phyloP scores from a whole-genome alignment of 2,888 invertebrate species.

The Dascillus cervinus region DNA sequence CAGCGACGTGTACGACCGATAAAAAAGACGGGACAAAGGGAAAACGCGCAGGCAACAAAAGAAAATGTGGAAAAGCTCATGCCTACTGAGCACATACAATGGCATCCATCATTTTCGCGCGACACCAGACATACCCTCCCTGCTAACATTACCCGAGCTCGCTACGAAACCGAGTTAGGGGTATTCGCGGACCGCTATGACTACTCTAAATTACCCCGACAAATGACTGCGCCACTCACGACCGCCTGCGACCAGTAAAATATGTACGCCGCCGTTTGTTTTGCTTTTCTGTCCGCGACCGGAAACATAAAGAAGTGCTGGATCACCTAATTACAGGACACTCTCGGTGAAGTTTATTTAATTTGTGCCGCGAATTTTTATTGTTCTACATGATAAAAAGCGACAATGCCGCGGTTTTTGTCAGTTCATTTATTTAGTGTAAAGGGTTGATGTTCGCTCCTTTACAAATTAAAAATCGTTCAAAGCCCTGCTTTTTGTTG shows the following conservation, averaged over 20 bases:
- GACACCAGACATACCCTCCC: conserved; percentile 7
- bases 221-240: conserved; percentile 19
- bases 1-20: no score
- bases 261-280: conserved; percentile 17
- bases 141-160: conserved; percentile 11
- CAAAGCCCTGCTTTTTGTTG: no score
- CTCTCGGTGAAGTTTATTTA: conserved; percentile 10
- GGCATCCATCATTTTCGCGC: conserved; percentile 16
- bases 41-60: conserved; percentile 1
- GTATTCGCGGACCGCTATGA: conserved; percentile 6
- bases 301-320: conserved; percentile 17
- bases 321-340: conserved; percentile 19
- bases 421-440: no score
- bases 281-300: conserved; percentile 10
- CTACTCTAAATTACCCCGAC: conserved; percentile 16
- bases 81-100: conserved; percentile 16
- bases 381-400: conserved; percentile 8
- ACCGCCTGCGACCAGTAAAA: conserved; percentile 15
- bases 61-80: conserved; percentile 5
- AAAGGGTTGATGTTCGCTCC: no score
- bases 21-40: conserved; percentile 2
- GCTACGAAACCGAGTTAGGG: conserved; percentile 13
- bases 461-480: no score
- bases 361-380: conserved; percentile 10
- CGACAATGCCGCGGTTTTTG: conserved; percentile 1